These are phyloP conservation scores for Trachelipus rathkii DNA, from an alignment of 1,140 invertebrate species.

Conservation along the genomic window DNA sequence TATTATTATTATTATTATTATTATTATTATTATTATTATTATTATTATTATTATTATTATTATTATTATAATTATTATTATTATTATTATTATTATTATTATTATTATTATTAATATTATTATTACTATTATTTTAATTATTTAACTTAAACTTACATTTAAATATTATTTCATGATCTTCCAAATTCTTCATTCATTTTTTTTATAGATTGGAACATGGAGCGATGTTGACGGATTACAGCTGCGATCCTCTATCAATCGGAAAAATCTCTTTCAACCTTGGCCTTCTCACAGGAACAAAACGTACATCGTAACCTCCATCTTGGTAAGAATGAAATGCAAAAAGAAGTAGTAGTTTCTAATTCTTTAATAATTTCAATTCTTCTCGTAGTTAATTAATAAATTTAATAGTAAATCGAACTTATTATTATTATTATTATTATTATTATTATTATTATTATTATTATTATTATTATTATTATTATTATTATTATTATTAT, in stretches of 20 bases:
- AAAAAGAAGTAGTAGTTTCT: too few relatives aligned
- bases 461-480: conserved; percentile 1
- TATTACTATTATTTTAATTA: not conserved
- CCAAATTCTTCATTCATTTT: conserved; percentile 29
- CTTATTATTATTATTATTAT: not conserved
- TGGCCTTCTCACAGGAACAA: conserved; percentile 72
- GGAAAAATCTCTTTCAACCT: conserved; percentile 60
- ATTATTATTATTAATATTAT: not conserved
- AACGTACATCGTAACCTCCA: conserved; percentile 85
- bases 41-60: not conserved
- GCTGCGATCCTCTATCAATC: conserved; percentile 70
- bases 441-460: not conserved
- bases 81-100: not conserved
- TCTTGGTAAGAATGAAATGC: conserved; percentile 84
- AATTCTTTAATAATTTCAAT: too few relatives aligned
- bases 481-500: not conserved
- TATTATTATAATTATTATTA: not conserved
- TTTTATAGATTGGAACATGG: conserved; percentile 81
- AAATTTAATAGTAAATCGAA: too few relatives aligned
- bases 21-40: not conserved
- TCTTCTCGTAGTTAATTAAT: too few relatives aligned
- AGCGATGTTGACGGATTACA: conserved; percentile 74
- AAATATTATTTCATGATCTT: not conserved
- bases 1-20: not conserved
- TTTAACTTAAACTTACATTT: conserved; percentile 1